Conservation (phyloP, 30 jellyfish, hydroid and myxozoan genomes). For the Aurelia coerulea region DNA sequence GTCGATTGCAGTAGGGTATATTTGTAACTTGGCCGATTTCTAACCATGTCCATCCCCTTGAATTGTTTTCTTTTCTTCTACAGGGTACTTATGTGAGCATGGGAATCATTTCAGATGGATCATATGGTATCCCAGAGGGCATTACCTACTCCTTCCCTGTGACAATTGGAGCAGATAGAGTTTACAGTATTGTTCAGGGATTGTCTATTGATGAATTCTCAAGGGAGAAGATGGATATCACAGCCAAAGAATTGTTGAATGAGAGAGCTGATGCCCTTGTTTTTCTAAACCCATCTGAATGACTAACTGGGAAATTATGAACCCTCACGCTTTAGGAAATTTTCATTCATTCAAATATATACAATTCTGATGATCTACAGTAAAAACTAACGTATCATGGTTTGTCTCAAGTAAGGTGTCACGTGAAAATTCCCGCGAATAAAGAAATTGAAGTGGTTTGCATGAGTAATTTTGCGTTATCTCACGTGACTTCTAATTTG, state of each 20-base stretch:
- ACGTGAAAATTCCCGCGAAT: too few relatives aligned
- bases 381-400: neutral
- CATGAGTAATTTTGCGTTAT: too few relatives aligned
- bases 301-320: slow-evolving; percentile 64
- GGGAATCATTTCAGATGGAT: slow-evolving; percentile 98
- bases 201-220: slow-evolving; percentile 89
- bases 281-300: slow-evolving; percentile 64
- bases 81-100: slow-evolving; percentile 89
- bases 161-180: slow-evolving; percentile 73
- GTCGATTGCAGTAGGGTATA: too few relatives aligned
- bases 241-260: slow-evolving; percentile 89
- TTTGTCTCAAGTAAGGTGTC: too few relatives aligned
- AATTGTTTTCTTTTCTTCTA: neutral
- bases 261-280: slow-evolving; percentile 84
- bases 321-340: too few relatives aligned
- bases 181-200: slow-evolving; percentile 89
- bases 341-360: too few relatives aligned
- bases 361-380: too few relatives aligned
- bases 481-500: too few relatives aligned
- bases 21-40: too few relatives aligned
- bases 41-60: too few relatives aligned
- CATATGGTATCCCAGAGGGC: slow-evolving; percentile 97
- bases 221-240: slow-evolving; percentile 91
- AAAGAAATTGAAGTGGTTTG: too few relatives aligned
- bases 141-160: slow-evolving; percentile 94